Evolutionary conservation across 1,140 invertebrate genomes (phyloP), one percentile per base, ranked within the genome.

Genomic region (Formica selysi): DNA sequence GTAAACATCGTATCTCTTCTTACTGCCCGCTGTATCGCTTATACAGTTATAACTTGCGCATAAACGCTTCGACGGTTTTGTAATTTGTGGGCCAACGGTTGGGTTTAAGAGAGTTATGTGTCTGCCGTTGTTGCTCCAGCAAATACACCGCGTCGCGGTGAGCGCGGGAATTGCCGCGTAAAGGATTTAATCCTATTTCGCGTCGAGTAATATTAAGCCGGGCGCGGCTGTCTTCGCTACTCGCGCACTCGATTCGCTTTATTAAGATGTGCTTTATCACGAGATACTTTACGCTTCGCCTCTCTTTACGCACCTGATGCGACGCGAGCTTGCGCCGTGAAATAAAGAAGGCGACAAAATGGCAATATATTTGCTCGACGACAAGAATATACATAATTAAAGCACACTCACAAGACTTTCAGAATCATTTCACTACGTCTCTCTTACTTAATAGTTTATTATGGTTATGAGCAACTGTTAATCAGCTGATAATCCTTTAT

Each of bases 1-100:
- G 68, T 74, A 73, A 83, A 83, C 79, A 74, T 83, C 68, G 68
- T 83, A 74, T 73, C 79, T 83, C 79, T 83, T 83, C 79, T 83
- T 83, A 83, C 26, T 16, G 65, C 64, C 44, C 19, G 16, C 29
- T 78, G 44, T 65, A 64, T 26, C 54, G 68, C 68, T 83, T 74
- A 74, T 48, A 38, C 79, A 81, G 79, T 83, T 74, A 74, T 74
- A 83, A 74, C 79, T 73, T n/a, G 68, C 68, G 67, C 64, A 36
- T 74, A 85, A 62, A 73, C 51, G 64, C 16, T 41, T 8, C 61
- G 88, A 88, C 84, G 65, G 51, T 68, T 73, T 22, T 19, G 61
- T 26, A 44, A 76, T 36, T 81, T 38, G 68, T 48, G 64, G 65
- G 6, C 16, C 26, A 73, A 41, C 48, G 41, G 81, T 67, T 41